A percentile compares a stretch with the other conserved stretches of the same genome.
phyloP scores from a whole-genome alignment of 2,113 vertebrate genomes.

The Alectura lathami region DNA sequence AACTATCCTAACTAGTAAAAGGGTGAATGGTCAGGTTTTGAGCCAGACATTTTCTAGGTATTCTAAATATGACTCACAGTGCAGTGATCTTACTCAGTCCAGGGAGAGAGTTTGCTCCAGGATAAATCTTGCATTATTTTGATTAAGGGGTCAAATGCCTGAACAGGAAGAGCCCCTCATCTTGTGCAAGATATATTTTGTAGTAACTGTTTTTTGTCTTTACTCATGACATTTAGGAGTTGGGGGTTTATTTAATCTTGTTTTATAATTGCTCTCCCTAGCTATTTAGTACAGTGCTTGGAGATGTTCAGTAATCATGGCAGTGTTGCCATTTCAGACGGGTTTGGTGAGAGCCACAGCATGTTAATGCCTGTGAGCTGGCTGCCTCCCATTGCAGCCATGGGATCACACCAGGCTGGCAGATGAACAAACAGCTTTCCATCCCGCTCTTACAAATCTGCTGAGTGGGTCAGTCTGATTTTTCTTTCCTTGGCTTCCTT shows the following conservation, averaged over 20 bases:
- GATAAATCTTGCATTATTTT: neutral
- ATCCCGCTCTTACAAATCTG: neutral
- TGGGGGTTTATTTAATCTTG: neutral
- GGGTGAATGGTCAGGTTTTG: neutral
- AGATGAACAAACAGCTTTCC: neutral
- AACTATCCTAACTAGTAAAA: neutral
- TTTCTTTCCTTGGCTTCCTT: neutral
- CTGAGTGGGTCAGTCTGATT: constrained; percentile 4
- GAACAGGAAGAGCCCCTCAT: neutral
- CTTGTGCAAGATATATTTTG: neutral
- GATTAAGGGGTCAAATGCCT: neutral
- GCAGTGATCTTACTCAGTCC: neutral
- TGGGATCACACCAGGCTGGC: neutral
- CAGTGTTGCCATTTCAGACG: neutral
- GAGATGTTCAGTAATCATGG: neutral
- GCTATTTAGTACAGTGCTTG: neutral
- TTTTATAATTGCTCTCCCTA: neutral
- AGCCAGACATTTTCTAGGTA: neutral
- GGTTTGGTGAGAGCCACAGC: neutral
- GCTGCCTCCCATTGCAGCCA: neutral
- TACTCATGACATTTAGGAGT: neutral
- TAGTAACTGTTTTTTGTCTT: neutral
- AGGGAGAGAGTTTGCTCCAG: neutral
- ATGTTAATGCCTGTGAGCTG: neutral
- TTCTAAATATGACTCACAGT: neutral